Base-by-base conservation (phyloP, 2,888 invertebrate species). In the Trypoxylon attenuatum region DNA sequence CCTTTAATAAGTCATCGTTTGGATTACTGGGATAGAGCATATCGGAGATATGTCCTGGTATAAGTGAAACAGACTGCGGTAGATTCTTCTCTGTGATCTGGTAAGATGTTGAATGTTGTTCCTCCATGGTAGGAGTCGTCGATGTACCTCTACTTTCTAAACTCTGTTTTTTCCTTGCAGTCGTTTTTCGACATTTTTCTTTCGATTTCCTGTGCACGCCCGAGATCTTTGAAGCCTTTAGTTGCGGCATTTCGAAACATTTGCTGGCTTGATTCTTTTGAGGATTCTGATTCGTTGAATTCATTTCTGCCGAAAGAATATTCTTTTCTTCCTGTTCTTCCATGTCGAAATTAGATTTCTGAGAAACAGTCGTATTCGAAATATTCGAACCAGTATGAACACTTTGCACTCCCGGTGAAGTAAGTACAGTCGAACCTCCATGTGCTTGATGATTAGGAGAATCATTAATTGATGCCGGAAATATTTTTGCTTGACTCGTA, bases 21-120 rank as follows among this genome's bases (percentile, higher is more conserved):
- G 80, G 79, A n/a, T 83, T 79, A 42, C 81, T 82, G 19, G 87
- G 87, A 66, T 84, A 87, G 69, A 90, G 84, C 75, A 91, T 85
- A 8, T 86, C 82, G 1, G 81, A 78, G 43, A 86, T 80, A 8
- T 86, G 84, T 2, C 85, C 85, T 0, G 86, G 85, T 56, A 86
- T 83, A 10, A 71, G 62, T 1, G 61, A 53, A 1, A 54, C 22
- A 0, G 58, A 10, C 16, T 71, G 71, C 1, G 50, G 29, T 16
- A 42, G 27, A 10, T 43, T 8, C 1, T n/a, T n/a, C n/a, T n/a
- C n/a, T n/a, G n/a, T n/a, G n/a, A n/a, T n/a, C n/a, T n/a, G n/a
- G n/a, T n/a, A n/a, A n/a, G 43, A 21, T 5, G 19, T 43, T 1
- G 47, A 41, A 13, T 47, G 43, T 19, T 52, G 16, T 23, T 64